Base-by-base conservation (phyloP, 2,888 invertebrate genomes). In the Lithophane ornitopus region DNA sequence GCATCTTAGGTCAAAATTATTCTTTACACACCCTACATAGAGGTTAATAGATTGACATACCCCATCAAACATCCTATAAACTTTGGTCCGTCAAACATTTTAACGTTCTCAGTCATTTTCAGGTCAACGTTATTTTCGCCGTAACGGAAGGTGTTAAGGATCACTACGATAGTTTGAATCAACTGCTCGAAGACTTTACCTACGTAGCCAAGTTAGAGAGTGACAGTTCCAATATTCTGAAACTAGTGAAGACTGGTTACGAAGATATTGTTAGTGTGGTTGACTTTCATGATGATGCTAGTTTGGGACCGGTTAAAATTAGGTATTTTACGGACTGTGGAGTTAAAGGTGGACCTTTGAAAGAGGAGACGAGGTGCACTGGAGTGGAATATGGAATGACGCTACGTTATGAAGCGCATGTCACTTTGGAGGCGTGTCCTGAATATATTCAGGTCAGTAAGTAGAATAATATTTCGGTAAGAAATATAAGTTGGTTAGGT, bases 91-190 rank as follows among this genome's bases (percentile, higher is more conserved):
- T 59, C 46, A 71, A 59, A 67, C 14, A 49, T 83, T 74, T 44
- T 44, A 69, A 59, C 56, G 44, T 61, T 65, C 19, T 7, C 61
- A 7, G 4, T 46, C 16, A 75, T 78, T 95, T 96, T 85, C 89
- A 97, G 97, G 97, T 98, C 59, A 98, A 98, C 94, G 97, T 99
- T 12, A 98, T 99, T 88, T 98, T 99, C 93, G 99, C 99, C 0
- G 98, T 98, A 0, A 98, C 98, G 0, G 97, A 97, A 88, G 96
- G 97, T 78, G 97, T 98, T 59, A 97, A 97, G 14, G 90, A 93
- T 12, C 97, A 98, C 70, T 99, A 98, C 93, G 96, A 97, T 80
- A 96, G 97, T 86, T 95, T 99, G 61, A 97, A 97, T 71, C 94
- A 97, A 49, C 95, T 98, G 39, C 97, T 99, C 82, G 97, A 97